phyloP scores from a whole-genome alignment of 2,113 vertebrate species.

The Leiothrix lutea region DNA sequence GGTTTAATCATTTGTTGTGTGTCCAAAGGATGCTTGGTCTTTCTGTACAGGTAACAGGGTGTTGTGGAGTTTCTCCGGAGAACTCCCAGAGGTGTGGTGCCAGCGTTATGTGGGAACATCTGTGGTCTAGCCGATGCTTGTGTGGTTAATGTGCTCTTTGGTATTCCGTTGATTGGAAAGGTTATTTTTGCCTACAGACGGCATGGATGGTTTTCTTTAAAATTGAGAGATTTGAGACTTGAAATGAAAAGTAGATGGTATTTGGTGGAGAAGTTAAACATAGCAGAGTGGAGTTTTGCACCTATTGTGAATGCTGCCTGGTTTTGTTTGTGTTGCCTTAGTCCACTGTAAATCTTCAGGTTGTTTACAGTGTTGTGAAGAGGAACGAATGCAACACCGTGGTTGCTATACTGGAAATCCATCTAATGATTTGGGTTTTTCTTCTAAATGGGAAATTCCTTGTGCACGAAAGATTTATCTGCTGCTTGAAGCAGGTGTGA shows the following conservation, averaged over 20 bases:
- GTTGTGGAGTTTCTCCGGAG: not conserved
- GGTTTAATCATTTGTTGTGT: not conserved
- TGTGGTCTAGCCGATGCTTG: accelerated
- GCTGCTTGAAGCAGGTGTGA: not conserved
- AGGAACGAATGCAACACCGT: not conserved
- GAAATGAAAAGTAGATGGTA: not conserved
- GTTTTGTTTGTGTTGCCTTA: not conserved
- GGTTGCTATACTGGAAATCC: not conserved
- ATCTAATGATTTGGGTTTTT: not conserved
- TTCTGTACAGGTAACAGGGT: not conserved
- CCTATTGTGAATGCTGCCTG: not conserved
- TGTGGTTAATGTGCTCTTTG: accelerated
- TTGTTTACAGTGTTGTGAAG: not conserved
- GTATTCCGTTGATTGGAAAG: not conserved
- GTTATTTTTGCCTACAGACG: not conserved
- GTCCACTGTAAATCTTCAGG: not conserved
- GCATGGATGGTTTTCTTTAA: not conserved
- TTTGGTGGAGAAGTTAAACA: not conserved
- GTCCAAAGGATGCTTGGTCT: not conserved
- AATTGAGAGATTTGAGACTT: not conserved
- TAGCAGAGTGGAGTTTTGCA: not conserved
- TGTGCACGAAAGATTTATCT: not conserved
- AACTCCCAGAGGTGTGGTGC: not conserved
- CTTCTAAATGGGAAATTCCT: not conserved
- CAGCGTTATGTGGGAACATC: not conserved